Conservation (phyloP, 2,113 vertebrate genomes). For the Coregonus clupeaformis region DNA sequence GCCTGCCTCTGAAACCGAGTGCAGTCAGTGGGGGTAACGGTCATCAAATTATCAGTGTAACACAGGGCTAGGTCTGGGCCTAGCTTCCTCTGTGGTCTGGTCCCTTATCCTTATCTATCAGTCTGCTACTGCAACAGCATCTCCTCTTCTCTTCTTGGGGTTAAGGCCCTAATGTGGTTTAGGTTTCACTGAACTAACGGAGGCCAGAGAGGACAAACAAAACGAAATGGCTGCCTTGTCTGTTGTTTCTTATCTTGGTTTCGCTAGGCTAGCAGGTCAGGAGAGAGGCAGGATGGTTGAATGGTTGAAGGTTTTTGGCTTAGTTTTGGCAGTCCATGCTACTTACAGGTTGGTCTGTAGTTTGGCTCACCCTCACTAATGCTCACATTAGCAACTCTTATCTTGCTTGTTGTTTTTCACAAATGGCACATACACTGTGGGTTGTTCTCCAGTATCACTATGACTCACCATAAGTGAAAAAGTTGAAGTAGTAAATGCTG, state of each 20-base stretch:
- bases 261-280: constrained; percentile 55
- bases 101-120: constrained; percentile 44
- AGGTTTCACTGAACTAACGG: constrained; percentile 53
- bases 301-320: not conserved
- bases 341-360: constrained; percentile 41
- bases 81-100: constrained; percentile 50
- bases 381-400: constrained; percentile 18
- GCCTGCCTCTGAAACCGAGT: constrained; percentile 35
- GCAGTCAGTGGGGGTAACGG: constrained; percentile 32
- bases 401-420: constrained; percentile 52
- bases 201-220: constrained; percentile 54
- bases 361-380: constrained; percentile 37
- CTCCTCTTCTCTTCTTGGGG: constrained; percentile 48
- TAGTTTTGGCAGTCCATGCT: constrained; percentile 15
- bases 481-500: too few species aligned
- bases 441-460: constrained; percentile 53
- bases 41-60: constrained; percentile 52
- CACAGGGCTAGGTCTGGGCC: constrained; percentile 23
- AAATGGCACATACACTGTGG: constrained; percentile 49
- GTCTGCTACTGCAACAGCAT: constrained; percentile 25
- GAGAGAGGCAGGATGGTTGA: constrained; percentile 18
- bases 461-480: constrained; percentile 53
- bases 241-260: constrained; percentile 53
- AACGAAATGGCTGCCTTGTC: constrained; percentile 52
- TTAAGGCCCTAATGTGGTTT: constrained; percentile 44